phyloP scores from a whole-genome alignment of 23 tunicate species.

The Corella eumyota region DNA sequence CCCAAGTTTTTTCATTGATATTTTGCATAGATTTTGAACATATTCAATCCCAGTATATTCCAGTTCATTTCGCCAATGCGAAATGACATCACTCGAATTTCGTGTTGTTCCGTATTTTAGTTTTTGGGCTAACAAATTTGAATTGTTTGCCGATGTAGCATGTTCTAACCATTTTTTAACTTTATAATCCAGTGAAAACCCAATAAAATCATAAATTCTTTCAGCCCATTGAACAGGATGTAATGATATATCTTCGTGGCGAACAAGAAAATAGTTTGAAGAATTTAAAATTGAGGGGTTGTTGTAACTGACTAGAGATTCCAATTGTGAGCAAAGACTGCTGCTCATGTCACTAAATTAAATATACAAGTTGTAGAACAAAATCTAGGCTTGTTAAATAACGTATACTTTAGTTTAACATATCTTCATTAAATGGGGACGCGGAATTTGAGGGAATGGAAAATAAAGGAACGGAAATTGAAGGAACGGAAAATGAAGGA shows the following conservation, averaged over 20 bases:
- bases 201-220: constrained; percentile 15
- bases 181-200: constrained; percentile 2
- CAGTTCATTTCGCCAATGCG: background rate
- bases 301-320: too few relatives aligned
- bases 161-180: constrained; percentile 4
- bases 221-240: background rate
- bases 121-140: background rate
- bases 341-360: too few relatives aligned
- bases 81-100: background rate
- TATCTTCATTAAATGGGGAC: too few relatives aligned
- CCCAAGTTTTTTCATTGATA: too few relatives aligned
- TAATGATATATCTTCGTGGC: constrained; percentile 17
- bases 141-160: constrained; percentile 1
- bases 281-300: too few relatives aligned
- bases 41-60: background rate
- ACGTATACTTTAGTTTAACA: too few relatives aligned
- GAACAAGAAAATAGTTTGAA: background rate
- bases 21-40: constrained; percentile 1
- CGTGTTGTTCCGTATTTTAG: background rate
- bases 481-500: too few relatives aligned
- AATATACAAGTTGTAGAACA: too few relatives aligned
- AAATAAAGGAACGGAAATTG: too few relatives aligned
- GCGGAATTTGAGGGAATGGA: too few relatives aligned
- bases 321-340: too few relatives aligned
- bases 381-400: too few relatives aligned